Evolutionary conservation across 2,113 vertebrate species (phyloP), one percentile per base, ranked within the genome.

Genomic region (Synchiropus splendidus): DNA sequence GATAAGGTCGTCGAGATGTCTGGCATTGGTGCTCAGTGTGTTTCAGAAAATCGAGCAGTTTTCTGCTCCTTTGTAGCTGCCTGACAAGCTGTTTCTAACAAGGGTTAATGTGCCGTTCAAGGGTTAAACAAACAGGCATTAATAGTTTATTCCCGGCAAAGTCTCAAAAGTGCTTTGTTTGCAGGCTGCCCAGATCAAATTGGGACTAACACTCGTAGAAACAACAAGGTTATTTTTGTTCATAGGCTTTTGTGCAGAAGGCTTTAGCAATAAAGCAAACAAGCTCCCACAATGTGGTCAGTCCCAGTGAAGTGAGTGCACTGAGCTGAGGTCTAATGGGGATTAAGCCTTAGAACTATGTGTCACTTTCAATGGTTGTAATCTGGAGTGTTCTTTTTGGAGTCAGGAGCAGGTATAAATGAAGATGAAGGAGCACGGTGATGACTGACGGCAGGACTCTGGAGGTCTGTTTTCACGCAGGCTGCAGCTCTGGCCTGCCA

Each of bases 41-140:
- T 36, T 56, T 66, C 64, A 60, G 72, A 69, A 63, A 44, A 65
- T 68, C 68, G 64, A 48, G 14, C 14, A 33, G 53, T 46, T 44
- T 14, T 14, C 41, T 51, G 41, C 34, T 59, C 60, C 72, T 76
- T 84, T 86, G 78, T 87, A 64, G 72, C 2, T 1, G 64, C 70
- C 71, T 84, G 87, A 86, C 86, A 86, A 85, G 81, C 77, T 79
- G 82, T 77, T 80, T 74, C 38, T 87, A 87, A 89, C 85, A 85
- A 79, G 67, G 89, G 88, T 91, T 89, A 90, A 89, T 83, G 83
- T 86, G 84, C 84, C 59, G 69, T 79, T 61, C 79, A 84, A 75
- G 87, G 89, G 89, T 91, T 90, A 90, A 89, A 85, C 81, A 89
- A 90, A 89, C 82, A 74, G 80, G 79, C 72, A 54, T 62, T 64